Percentiles rank a stretch among this genome's conserved stretches.
Conservation (phyloP, 2,797 vertebrate species). For the Gambelia wislizenii region DNA sequence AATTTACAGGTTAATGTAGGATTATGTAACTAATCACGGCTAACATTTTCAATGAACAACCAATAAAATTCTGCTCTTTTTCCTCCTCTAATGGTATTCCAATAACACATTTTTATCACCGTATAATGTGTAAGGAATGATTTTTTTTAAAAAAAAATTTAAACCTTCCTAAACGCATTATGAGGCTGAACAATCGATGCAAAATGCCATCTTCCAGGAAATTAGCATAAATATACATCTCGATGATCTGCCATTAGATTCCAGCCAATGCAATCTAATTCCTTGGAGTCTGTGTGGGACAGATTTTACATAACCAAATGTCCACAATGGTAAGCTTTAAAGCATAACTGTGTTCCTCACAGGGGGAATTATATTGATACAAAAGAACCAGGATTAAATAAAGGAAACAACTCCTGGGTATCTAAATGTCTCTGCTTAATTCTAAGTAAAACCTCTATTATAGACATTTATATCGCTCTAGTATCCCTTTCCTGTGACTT, state of each 20-base stretch:
- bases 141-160: slow-evolving; percentile 74
- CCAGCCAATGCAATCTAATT: slow-evolving; percentile 75
- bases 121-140: slow-evolving; percentile 76
- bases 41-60: slow-evolving; percentile 93
- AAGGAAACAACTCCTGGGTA: slow-evolving; percentile 79
- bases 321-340: slow-evolving; percentile 78
- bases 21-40: slow-evolving; percentile 99
- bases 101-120: slow-evolving; percentile 82
- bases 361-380: slow-evolving; percentile 70
- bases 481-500: slow-evolving; percentile 76
- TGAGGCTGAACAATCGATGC: slow-evolving; percentile 65
- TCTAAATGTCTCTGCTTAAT: slow-evolving; percentile 81
- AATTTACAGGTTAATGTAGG: slow-evolving; percentile 99
- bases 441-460: slow-evolving; percentile 81
- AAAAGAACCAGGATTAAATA: slow-evolving; percentile 81
- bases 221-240: slow-evolving; percentile 80
- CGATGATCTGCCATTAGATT: slow-evolving; percentile 73
- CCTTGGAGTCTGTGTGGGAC: slow-evolving; percentile 75
- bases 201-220: slow-evolving; percentile 78
- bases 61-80: slow-evolving; percentile 84
- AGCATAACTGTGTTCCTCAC: slow-evolving; percentile 79
- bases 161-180: slow-evolving; percentile 70
- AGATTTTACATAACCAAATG: slow-evolving; percentile 82
- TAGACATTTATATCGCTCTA: slow-evolving; percentile 78
- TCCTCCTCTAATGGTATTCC: slow-evolving; percentile 82